These are phyloP conservation scores for Gila robusta DNA, from an alignment of 2,797 vertebrate genomes.

Conservation along the genomic window DNA sequence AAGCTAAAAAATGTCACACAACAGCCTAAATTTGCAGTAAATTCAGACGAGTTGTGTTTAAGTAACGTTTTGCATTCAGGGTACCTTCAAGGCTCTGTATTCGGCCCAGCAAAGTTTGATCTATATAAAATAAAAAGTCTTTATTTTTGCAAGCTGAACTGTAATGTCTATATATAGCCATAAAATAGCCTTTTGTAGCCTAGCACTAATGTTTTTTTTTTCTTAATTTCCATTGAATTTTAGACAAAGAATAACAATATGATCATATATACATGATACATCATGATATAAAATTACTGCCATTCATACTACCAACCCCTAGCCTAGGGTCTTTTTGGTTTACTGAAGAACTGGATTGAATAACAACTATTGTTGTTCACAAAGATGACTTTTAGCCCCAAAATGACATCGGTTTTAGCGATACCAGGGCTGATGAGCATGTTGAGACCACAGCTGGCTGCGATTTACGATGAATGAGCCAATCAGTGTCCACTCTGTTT, in stretches of 20 bases:
- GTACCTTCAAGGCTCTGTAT: conserved; percentile 3
- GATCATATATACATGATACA: background rate
- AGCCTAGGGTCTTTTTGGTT: background rate
- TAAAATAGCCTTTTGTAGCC: background rate
- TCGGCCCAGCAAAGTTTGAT: background rate
- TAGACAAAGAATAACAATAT: background rate
- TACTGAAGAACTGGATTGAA: background rate
- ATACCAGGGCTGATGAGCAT: background rate
- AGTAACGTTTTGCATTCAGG: background rate
- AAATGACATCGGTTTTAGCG: background rate
- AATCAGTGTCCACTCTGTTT: conserved; percentile 12
- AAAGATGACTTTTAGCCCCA: background rate
- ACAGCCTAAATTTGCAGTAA: background rate
- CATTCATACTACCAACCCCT: background rate
- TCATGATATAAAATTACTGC: background rate
- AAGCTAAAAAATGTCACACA: background rate
- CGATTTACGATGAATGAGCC: background rate
- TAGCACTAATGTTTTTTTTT: background rate
- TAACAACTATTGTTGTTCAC: background rate
- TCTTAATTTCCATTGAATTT: background rate
- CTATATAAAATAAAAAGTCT: background rate
- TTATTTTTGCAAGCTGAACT: background rate
- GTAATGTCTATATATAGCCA: background rate
- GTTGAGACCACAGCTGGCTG: conserved; percentile 1
- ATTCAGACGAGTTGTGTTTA: background rate